A percentile compares a stretch with the other conserved stretches of the same genome.
phyloP scores from a whole-genome alignment of 2,888 invertebrate species.

The Dione vanillae region DNA sequence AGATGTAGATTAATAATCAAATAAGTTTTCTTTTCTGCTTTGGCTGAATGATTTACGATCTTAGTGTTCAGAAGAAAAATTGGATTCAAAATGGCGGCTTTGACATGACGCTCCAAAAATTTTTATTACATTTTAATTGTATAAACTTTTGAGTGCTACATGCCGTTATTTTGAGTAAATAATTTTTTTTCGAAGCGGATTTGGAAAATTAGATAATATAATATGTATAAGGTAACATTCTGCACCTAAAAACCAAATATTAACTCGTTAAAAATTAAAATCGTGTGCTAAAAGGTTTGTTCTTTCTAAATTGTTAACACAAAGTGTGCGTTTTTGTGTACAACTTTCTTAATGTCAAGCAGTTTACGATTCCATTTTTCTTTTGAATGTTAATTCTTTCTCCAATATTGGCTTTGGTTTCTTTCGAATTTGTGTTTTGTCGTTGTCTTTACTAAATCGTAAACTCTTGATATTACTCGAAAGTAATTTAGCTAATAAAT shows the following conservation, averaged over 20 bases:
- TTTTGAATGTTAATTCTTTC: background rate
- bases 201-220: constrained; percentile 13
- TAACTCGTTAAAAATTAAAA: background rate
- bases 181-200: background rate
- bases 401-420: background rate
- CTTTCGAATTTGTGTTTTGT: background rate
- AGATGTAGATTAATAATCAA: constrained; percentile 36
- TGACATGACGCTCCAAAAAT: background rate
- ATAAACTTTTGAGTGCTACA: background rate
- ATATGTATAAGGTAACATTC: background rate
- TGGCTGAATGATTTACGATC: constrained; percentile 1
- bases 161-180: background rate
- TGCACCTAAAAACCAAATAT: constrained; percentile 11
- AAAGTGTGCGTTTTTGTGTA: constrained; percentile 5
- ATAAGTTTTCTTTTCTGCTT: constrained; percentile 51
- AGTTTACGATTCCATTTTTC: background rate
- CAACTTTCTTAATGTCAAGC: constrained; percentile 2
- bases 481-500: constrained; percentile 2
- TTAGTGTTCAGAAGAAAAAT: background rate
- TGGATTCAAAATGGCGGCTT: constrained; percentile 18
- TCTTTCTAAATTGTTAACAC: constrained; percentile 16
- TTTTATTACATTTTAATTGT: background rate
- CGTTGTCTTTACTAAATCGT: background rate
- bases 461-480: constrained; percentile 14
- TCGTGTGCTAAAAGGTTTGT: background rate